These are phyloP conservation scores for Phylloscopus trochiloides DNA, from an alignment of 2,113 vertebrate genomes.

Conservation along the genomic window DNA sequence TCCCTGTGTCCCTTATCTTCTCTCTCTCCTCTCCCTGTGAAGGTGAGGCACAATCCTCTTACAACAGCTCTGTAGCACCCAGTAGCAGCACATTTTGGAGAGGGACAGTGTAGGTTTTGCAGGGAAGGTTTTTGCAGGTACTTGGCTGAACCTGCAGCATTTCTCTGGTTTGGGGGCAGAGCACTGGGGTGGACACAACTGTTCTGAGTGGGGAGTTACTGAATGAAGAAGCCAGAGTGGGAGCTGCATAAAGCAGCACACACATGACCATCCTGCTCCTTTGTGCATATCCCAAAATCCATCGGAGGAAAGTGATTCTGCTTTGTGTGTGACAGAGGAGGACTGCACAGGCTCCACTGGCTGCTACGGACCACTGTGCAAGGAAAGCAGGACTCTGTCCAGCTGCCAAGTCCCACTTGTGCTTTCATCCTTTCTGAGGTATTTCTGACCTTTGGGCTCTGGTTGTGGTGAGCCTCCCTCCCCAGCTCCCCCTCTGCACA, in stretches of 20 bases:
- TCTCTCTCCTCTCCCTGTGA: background rate
- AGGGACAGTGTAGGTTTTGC: background rate
- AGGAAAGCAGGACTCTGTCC: background rate
- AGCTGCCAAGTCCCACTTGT: background rate
- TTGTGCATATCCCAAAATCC: background rate
- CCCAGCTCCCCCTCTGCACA: background rate
- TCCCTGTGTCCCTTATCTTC: background rate
- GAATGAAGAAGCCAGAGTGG: background rate
- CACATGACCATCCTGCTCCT: background rate
- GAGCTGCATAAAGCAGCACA: background rate
- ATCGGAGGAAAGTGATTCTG: background rate
- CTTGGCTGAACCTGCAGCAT: background rate
- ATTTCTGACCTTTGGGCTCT: slow-evolving; percentile 19
- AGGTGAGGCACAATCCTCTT: background rate
- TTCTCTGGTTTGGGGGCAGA: background rate
- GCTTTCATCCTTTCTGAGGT: background rate
- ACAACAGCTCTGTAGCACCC: background rate
- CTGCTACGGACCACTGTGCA: background rate
- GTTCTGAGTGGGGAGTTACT: background rate
- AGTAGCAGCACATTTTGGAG: background rate
- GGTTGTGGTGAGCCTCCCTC: background rate
- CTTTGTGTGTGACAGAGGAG: background rate
- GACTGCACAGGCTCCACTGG: background rate
- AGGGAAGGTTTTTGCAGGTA: background rate
- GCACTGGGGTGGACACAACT: background rate